Evolutionary conservation across 2,113 vertebrate species (phyloP).

Genomic region (Tenrec ecaudatus): DNA sequence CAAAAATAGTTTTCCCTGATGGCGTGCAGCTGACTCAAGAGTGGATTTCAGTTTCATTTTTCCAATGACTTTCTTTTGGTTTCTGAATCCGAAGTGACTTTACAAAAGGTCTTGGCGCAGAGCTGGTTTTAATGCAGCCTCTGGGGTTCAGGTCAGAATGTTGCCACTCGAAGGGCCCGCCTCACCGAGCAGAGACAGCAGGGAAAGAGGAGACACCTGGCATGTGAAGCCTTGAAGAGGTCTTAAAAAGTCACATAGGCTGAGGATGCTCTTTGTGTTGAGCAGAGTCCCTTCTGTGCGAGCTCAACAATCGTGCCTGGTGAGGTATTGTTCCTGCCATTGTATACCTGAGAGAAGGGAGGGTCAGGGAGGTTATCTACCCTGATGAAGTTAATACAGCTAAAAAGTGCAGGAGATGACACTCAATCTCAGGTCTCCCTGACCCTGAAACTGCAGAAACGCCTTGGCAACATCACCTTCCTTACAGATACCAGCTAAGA

Average conservation of each 20-base stretch:
- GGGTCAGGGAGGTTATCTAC: background rate
- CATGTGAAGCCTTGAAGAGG: background rate
- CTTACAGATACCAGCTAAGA: background rate
- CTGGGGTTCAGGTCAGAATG: background rate
- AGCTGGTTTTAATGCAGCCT: too few species aligned
- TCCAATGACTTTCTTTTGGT: conserved; percentile 11
- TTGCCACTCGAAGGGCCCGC: background rate
- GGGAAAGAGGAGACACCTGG: background rate
- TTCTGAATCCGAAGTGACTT: conserved; percentile 47
- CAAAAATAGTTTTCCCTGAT: background rate
- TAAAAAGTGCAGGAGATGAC: background rate
- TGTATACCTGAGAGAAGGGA: background rate
- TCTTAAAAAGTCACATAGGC: background rate
- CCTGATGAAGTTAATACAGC: background rate
- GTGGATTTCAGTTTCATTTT: conserved; percentile 9
- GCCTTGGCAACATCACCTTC: background rate
- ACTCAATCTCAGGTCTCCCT: background rate
- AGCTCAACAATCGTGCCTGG: background rate
- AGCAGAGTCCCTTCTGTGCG: background rate
- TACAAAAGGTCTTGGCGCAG: background rate
- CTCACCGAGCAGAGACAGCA: background rate
- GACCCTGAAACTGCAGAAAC: background rate
- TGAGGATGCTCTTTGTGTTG: background rate
- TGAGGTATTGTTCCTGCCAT: background rate
- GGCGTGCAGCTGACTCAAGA: conserved; percentile 44